A percentile compares a stretch with the other conserved stretches of the same genome.
These are phyloP conservation scores for Tupiocoris notatus DNA, from an alignment of 2,888 invertebrate genomes.

Conservation along the genomic window DNA sequence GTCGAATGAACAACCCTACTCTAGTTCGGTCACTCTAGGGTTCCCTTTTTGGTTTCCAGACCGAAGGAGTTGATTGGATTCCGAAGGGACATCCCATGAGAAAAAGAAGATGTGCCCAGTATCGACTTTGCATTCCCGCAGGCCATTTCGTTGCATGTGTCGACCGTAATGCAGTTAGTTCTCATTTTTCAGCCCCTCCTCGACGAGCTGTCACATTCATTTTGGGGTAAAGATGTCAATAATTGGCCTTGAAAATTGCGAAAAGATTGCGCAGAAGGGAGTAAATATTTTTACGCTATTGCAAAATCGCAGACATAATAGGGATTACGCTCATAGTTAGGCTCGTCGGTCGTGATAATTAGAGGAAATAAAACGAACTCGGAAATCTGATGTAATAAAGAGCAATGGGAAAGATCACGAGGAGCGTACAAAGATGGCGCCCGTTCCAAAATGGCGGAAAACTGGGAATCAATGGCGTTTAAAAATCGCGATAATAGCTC, in stretches of 20 bases:
- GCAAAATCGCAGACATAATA: too few species aligned
- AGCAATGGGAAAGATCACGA: too few species aligned
- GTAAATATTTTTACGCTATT: too few species aligned
- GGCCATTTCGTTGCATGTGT: not conserved
- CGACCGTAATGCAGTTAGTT: not conserved
- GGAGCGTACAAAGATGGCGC: too few species aligned
- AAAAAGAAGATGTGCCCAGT: conserved; percentile 3
- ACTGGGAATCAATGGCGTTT: too few species aligned
- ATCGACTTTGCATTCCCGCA: conserved; percentile 7
- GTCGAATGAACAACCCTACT: not conserved
- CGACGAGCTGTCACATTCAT: not conserved
- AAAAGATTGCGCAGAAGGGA: too few species aligned
- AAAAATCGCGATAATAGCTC: too few species aligned
- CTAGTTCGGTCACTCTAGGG: not conserved
- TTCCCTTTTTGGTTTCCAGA: conserved; percentile 12
- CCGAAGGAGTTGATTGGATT: conserved; percentile 30
- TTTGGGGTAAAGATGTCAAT: not conserved
- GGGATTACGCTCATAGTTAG: too few species aligned
- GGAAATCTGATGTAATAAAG: too few species aligned
- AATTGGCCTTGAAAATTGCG: not conserved
- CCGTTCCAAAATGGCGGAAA: too few species aligned
- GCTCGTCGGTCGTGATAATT: too few species aligned
- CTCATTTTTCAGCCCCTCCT: not conserved
- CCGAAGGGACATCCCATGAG: conserved; percentile 23
- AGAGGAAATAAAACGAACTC: too few species aligned